These are phyloP conservation scores for Thysanoteuthis rhombus DNA, from an alignment of 2,888 invertebrate genomes.

Conservation along the genomic window DNA sequence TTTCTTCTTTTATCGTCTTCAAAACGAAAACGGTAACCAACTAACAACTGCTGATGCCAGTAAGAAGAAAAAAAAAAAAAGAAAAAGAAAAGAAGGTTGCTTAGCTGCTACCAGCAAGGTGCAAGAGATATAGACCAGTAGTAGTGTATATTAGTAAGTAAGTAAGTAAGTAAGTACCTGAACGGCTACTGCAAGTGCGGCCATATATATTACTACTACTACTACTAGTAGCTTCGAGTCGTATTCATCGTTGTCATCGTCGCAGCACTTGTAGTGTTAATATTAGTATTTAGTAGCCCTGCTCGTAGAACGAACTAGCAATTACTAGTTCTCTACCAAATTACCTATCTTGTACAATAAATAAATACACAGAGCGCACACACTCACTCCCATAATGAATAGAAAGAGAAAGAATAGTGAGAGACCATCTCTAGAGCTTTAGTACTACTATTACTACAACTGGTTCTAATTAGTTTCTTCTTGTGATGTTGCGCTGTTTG, in stretches of 20 bases:
- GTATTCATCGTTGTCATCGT: not conserved
- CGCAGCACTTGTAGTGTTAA: not conserved
- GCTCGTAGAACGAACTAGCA: not conserved
- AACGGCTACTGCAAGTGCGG: constrained; percentile 12
- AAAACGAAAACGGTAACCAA: not conserved
- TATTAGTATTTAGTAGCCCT: not conserved
- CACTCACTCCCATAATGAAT: not conserved
- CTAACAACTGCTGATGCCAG: not conserved
- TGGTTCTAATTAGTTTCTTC: not conserved
- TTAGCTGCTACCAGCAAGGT: not conserved
- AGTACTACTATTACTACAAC: not conserved
- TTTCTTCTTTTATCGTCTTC: not conserved
- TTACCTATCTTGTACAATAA: constrained; percentile 1
- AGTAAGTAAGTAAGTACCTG: constrained; percentile 12
- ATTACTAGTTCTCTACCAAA: not conserved
- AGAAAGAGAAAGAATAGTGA: not conserved
- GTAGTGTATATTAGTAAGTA: not conserved
- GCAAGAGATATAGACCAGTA: not conserved
- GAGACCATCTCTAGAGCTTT: not conserved
- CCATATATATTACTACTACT: constrained; percentile 12
- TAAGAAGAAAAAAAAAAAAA: not conserved
- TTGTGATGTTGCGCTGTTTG: not conserved
- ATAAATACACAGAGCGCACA: not conserved
- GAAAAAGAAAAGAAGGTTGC: not conserved
- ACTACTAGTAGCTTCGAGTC: not conserved